phyloP scores from a whole-genome alignment of 2,113 vertebrate genomes.

The Theristicus caerulescens region DNA sequence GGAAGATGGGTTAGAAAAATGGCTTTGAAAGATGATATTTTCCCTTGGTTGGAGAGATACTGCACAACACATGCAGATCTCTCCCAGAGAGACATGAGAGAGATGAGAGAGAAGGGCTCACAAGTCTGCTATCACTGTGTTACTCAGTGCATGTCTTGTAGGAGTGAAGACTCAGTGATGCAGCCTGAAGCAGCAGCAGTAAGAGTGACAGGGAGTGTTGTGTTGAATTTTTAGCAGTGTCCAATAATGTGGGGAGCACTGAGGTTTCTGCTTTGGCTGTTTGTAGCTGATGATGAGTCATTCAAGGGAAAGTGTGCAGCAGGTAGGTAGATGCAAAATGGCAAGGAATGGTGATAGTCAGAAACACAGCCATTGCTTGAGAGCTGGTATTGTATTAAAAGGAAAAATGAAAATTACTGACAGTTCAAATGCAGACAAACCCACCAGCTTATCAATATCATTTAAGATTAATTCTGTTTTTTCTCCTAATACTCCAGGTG shows the following conservation, averaged over 20 bases:
- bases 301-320: background rate
- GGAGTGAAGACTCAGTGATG: background rate
- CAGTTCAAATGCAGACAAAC: background rate
- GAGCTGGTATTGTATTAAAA: constrained; percentile 12
- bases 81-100: background rate
- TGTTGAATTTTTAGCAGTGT: background rate
- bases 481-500: background rate
- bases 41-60: background rate
- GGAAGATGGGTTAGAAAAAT: background rate
- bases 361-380: background rate
- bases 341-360: background rate
- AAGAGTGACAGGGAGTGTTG: background rate
- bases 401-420: constrained; percentile 31
- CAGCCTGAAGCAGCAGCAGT: background rate
- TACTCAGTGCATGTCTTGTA: background rate
- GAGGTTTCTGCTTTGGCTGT: background rate
- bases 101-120: background rate
- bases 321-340: background rate
- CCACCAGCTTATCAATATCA: background rate
- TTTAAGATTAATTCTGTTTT: background rate
- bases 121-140: background rate
- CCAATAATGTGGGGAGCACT: background rate
- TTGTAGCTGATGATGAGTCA: background rate
- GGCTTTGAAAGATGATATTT: background rate
- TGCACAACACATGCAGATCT: background rate